A percentile compares a stretch with the other conserved stretches of the same genome.
Conservation (phyloP, 2,888 invertebrate genomes). For the Acronicta alni region DNA sequence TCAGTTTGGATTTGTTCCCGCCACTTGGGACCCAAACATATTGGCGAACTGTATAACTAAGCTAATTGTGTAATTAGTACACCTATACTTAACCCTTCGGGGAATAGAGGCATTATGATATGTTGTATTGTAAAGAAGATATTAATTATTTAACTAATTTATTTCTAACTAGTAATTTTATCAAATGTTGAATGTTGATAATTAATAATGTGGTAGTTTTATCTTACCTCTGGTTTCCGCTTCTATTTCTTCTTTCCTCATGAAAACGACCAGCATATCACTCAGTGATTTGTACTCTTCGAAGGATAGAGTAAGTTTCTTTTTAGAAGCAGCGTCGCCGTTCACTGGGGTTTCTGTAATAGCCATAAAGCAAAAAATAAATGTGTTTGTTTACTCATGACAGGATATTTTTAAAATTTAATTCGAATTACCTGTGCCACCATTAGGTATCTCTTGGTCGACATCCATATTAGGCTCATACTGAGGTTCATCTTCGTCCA, state of each 20-base stretch:
- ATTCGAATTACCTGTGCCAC: slow-evolving; percentile 55
- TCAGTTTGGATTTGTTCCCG: no score
- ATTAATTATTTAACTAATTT: no score
- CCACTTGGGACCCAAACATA: no score
- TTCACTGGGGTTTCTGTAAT: slow-evolving; percentile 69
- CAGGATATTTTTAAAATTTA: background rate
- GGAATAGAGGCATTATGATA: no score
- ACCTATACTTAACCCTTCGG: no score
- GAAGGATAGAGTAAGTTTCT: slow-evolving; percentile 95
- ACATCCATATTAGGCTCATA: slow-evolving; percentile 88
- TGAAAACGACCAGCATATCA: slow-evolving; percentile 96
- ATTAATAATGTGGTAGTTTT: no score
- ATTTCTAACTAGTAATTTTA: no score
- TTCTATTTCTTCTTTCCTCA: slow-evolving; percentile 95
- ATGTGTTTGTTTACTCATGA: background rate
- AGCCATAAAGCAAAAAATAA: background rate
- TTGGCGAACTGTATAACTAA: no score
- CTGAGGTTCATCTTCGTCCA: slow-evolving; percentile 93
- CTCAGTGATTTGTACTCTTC: slow-evolving; percentile 98
- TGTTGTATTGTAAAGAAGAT: no score
- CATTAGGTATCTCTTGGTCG: slow-evolving; percentile 85
- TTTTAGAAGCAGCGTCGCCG: slow-evolving; percentile 88
- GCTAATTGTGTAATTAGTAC: no score
- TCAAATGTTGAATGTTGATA: no score
- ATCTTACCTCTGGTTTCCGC: slow-evolving; percentile 90